Percentiles rank a stretch among this genome's conserved stretches.
These are phyloP conservation scores for Urophycis tenuis DNA, from an alignment of 2,797 vertebrate genomes.

Conservation along the genomic window DNA sequence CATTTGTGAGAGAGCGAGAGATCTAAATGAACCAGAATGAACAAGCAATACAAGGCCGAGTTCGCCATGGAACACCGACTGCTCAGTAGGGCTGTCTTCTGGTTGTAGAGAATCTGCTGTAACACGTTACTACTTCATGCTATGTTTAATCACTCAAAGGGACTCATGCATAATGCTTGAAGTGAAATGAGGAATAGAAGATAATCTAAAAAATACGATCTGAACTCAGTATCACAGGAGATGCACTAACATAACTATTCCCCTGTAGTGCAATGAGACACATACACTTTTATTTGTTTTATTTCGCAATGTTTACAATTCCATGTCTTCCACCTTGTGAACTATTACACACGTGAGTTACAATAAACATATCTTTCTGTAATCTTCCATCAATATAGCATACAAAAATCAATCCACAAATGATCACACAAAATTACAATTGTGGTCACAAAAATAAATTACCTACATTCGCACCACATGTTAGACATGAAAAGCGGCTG, in stretches of 20 bases:
- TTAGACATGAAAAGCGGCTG: background rate
- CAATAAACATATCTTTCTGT: background rate
- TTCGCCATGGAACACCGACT: background rate
- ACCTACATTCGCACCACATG: background rate
- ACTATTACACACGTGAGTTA: background rate
- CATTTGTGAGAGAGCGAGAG: background rate
- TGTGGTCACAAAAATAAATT: background rate
- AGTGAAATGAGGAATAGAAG: background rate
- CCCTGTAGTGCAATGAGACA: background rate
- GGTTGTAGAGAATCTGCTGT: constrained; percentile 17
- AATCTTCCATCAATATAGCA: background rate
- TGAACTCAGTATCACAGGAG: background rate
- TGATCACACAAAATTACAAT: background rate
- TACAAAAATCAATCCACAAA: background rate
- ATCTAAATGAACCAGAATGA: background rate
- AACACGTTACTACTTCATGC: constrained; percentile 21
- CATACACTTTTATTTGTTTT: background rate
- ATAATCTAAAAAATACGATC: background rate
- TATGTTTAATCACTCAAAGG: constrained; percentile 5
- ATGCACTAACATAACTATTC: background rate
- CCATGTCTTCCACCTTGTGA: background rate
- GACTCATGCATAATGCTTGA: background rate
- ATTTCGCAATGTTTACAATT: background rate
- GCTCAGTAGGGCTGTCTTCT: background rate
- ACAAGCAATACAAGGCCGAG: background rate